Evolutionary conservation across 2,888 invertebrate genomes (phyloP).

Genomic region (Steinernema scapterisci): DNA sequence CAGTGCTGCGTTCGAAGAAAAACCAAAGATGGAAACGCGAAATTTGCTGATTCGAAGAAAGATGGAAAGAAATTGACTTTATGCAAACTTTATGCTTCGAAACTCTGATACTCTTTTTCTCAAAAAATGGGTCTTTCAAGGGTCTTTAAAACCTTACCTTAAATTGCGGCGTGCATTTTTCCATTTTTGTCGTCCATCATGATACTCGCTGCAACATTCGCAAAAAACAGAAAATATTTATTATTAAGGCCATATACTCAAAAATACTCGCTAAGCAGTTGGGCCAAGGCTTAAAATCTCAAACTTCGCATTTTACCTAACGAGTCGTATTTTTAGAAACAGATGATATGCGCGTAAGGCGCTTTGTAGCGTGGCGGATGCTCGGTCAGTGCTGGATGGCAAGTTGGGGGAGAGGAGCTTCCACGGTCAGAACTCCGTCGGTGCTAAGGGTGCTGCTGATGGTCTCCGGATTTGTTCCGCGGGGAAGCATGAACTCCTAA

Average conservation of each 20-base stretch:
- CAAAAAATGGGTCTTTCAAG: too few species aligned
- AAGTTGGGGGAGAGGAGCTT: conserved; percentile 83
- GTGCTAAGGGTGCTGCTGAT: conserved; percentile 94
- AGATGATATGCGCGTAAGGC: not conserved
- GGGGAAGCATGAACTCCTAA: conserved; percentile 87
- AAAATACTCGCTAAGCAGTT: conserved; percentile 26
- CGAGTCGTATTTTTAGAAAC: not conserved
- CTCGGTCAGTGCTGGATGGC: conserved; percentile 59
- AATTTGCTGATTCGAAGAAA: too few species aligned
- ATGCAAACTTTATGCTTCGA: too few species aligned
- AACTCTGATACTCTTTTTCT: too few species aligned
- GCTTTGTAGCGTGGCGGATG: not conserved
- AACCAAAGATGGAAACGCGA: too few species aligned
- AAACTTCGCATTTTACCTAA: not conserved
- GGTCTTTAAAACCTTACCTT: too few species aligned
- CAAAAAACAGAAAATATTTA: not conserved
- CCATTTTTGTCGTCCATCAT: too few species aligned
- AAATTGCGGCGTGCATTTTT: too few species aligned
- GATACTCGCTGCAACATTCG: too few species aligned
- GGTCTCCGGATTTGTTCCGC: conserved; percentile 92
- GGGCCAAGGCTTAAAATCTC: not conserved
- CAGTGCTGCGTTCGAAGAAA: too few species aligned
- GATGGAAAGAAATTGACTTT: too few species aligned
- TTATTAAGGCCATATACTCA: not conserved
- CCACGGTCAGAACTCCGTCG: conserved; percentile 93